Evolutionary conservation across 2,888 invertebrate genomes (phyloP).

Genomic region (Synanthedon andrenaeformis): DNA sequence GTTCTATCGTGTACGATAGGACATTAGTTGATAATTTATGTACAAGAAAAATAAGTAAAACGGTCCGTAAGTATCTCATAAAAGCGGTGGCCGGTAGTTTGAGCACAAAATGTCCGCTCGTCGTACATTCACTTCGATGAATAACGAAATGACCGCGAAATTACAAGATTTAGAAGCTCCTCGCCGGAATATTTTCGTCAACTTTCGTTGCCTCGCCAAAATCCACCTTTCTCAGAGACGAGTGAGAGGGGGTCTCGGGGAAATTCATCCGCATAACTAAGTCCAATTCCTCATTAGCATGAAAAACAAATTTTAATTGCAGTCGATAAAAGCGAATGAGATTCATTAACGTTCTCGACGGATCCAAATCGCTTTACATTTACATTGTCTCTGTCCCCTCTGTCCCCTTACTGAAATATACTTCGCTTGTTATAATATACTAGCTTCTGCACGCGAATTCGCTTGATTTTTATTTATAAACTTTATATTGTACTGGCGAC

Average conservation of each 20-base stretch:
- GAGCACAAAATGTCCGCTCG: not conserved
- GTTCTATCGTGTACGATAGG: not conserved
- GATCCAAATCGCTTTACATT: not conserved
- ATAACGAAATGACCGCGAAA: not conserved
- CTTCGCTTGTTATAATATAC: no score
- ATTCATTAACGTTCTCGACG: not conserved
- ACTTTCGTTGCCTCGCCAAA: not conserved
- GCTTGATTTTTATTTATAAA: no score
- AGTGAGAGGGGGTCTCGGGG: not conserved
- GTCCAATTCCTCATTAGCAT: not conserved
- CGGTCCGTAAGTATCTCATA: no score
- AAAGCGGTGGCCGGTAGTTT: no score
- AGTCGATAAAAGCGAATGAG: not conserved
- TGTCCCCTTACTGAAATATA: no score
- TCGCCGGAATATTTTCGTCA: not conserved
- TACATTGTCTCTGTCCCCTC: not conserved
- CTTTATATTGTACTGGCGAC: no score
- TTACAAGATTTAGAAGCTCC: not conserved
- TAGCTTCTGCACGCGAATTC: no score
- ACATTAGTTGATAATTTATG: no score
- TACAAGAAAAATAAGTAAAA: no score
- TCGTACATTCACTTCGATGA: not conserved
- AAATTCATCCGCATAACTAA: not conserved
- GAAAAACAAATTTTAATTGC: not conserved
- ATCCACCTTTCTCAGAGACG: no score